Evolutionary conservation across 2,113 vertebrate genomes (phyloP).

Genomic region (Corydoras maculifer): DNA sequence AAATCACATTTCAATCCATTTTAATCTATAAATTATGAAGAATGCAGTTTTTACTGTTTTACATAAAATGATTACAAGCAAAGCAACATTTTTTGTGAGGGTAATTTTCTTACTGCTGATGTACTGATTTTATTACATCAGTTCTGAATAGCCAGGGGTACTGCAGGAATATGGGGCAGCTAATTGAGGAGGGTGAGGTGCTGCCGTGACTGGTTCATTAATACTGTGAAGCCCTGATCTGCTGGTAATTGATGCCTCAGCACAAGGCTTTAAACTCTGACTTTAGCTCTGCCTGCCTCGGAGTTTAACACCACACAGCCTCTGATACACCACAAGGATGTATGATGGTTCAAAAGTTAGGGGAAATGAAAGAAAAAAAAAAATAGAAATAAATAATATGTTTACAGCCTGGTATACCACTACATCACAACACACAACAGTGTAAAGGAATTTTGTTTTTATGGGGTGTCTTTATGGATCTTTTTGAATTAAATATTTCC

Average conservation of each 20-base stretch:
- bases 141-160: background rate
- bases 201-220: constrained; percentile 32
- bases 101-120: constrained; percentile 1
- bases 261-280: constrained; percentile 34
- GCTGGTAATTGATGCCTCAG: constrained; percentile 33
- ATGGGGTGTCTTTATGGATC: too few species aligned
- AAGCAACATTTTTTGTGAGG: background rate
- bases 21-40: too few species aligned
- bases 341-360: too few species aligned
- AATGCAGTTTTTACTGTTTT: too few species aligned
- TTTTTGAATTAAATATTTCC: too few species aligned
- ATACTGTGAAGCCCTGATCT: constrained; percentile 16
- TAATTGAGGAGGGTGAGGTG: background rate
- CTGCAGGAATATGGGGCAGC: background rate
- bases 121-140: background rate
- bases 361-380: too few species aligned
- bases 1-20: too few species aligned
- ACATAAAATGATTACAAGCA: too few species aligned
- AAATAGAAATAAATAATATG: too few species aligned
- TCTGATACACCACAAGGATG: constrained; percentile 21
- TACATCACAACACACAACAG: too few species aligned
- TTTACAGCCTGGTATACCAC: too few species aligned
- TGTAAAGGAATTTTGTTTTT: too few species aligned
- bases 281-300: constrained; percentile 25
- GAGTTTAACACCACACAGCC: constrained; percentile 28